Percentiles rank a stretch among this genome's conserved stretches.
Conservation (phyloP, 2,888 invertebrate species). For the Chrysomela aeneicollis region DNA sequence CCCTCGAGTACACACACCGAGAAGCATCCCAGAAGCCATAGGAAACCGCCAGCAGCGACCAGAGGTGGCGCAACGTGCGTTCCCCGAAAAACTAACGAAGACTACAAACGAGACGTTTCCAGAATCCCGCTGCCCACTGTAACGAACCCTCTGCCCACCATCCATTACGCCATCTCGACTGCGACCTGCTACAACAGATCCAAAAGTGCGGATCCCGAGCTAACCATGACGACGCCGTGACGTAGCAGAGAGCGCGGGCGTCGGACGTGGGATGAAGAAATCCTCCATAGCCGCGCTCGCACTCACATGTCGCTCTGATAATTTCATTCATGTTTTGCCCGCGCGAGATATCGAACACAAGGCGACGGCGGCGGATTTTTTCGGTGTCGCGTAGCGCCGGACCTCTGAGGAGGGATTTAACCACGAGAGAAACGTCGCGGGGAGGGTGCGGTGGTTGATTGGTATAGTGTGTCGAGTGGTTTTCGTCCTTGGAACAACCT, state of each 20-base stretch:
- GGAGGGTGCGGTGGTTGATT: slow-evolving; percentile 2
- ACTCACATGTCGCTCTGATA: slow-evolving; percentile 38
- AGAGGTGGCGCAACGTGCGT: too few relatives aligned
- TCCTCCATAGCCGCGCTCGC: slow-evolving; percentile 39
- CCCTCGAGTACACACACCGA: too few relatives aligned
- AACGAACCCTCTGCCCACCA: slow-evolving; percentile 24
- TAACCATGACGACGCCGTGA: slow-evolving; percentile 57
- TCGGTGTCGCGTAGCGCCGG: background rate
- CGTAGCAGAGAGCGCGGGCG: slow-evolving; percentile 56
- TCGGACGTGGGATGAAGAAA: slow-evolving; percentile 52
- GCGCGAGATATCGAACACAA: slow-evolving; percentile 24
- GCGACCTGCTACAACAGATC: slow-evolving; percentile 31
- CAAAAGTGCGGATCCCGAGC: slow-evolving; percentile 26
- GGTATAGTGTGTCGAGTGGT: background rate
- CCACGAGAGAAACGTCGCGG: slow-evolving; percentile 5
- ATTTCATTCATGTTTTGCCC: slow-evolving; percentile 46
- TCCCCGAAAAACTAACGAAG: too few relatives aligned
- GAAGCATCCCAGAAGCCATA: too few relatives aligned
- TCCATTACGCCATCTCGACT: slow-evolving; percentile 12
- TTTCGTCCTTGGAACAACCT: too few relatives aligned
- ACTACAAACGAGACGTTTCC: background rate
- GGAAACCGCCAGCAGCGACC: too few relatives aligned
- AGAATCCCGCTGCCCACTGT: background rate
- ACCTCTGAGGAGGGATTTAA: background rate
- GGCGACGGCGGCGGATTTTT: slow-evolving; percentile 10